Evolutionary conservation across 2,888 invertebrate genomes (phyloP), one percentile per base, ranked within the genome.

Genomic region (Anthophora plumipes): DNA sequence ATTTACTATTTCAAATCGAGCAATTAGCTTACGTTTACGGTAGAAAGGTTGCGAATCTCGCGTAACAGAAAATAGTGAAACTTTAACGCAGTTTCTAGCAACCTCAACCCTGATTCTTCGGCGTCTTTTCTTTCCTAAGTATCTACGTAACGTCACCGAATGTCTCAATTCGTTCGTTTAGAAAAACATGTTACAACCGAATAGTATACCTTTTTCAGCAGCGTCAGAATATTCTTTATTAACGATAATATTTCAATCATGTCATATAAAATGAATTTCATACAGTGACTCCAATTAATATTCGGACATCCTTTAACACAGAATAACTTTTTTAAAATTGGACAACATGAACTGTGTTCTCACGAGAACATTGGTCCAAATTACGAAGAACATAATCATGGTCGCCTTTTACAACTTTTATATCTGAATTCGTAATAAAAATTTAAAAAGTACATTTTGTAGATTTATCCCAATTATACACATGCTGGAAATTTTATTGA

Each of bases 21-120:
- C 55, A 71, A 59, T 37, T 67, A 37, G 64, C 50, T 59, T 48
- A 31, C 72, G 43, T 59, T 54, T 64, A 78, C 55, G 71, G 73
- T 7, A 64, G 46, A 63, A 52, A 66, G 55, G 67, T 46, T 43
- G 25, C 37, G 57, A 68, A 43, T 71, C 50, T 48, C 39, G 46
- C 25, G 20, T n/a, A n/a, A 57, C 41, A 25, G 20, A 17, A 57
- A 20, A n/a, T 54, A 22, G 31, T 31, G 31, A 55, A 72, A 55
- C 48, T 39, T 66, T 50, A 14, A 9, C n/a, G 43, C 22, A 59
- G 48, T 25, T 43, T 55, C 66, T 17, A 52, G 22, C 41, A 67
- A 25, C 57, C 43, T 70, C 46, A 55, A 75, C 61, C 52, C 74
- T 70, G 37, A 64, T 77, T 77, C 22, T 11, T 50, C n/a, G 22